These are phyloP conservation scores for Lutjanus campechanus DNA, from an alignment of 2,797 vertebrate genomes.

Conservation along the genomic window DNA sequence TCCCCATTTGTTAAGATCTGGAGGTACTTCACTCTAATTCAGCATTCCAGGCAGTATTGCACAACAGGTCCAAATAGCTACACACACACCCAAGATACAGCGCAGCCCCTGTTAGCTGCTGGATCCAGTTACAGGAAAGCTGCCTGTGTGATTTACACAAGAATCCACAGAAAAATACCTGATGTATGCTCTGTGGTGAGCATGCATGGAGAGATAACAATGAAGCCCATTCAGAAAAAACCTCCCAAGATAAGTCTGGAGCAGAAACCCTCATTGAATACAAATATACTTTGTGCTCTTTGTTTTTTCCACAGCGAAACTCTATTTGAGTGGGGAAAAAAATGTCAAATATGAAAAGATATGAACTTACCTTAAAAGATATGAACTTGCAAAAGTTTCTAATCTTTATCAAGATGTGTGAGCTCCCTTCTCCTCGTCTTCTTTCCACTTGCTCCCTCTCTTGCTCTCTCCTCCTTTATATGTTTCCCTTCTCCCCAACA, in stretches of 20 bases:
- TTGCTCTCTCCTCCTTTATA: constrained; percentile 63
- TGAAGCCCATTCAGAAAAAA: constrained; percentile 31
- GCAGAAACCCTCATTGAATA: background rate
- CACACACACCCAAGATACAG: constrained; percentile 58
- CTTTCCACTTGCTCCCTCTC: constrained; percentile 55
- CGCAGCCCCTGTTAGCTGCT: constrained; percentile 50
- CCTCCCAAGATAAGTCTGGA: background rate
- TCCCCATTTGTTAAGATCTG: constrained; percentile 42
- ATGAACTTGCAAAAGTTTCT: constrained; percentile 28
- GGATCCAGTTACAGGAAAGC: constrained; percentile 68
- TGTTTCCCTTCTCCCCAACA: constrained; percentile 47
- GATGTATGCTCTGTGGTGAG: constrained; percentile 8
- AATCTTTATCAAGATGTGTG: constrained; percentile 5
- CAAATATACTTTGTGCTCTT: constrained; percentile 10
- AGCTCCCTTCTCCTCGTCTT: constrained; percentile 28
- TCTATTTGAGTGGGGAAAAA: background rate
- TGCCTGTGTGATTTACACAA: constrained; percentile 17
- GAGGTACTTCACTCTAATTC: constrained; percentile 45
- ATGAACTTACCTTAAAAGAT: constrained; percentile 59
- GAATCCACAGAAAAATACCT: constrained; percentile 36
- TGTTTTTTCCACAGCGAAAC: constrained; percentile 9
- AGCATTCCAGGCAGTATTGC: constrained; percentile 74
- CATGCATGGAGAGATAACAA: constrained; percentile 1
- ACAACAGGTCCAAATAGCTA: constrained; percentile 64
- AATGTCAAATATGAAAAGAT: constrained; percentile 7